phyloP scores from a whole-genome alignment of 2,113 vertebrate species.

The Apteryx mantelli region DNA sequence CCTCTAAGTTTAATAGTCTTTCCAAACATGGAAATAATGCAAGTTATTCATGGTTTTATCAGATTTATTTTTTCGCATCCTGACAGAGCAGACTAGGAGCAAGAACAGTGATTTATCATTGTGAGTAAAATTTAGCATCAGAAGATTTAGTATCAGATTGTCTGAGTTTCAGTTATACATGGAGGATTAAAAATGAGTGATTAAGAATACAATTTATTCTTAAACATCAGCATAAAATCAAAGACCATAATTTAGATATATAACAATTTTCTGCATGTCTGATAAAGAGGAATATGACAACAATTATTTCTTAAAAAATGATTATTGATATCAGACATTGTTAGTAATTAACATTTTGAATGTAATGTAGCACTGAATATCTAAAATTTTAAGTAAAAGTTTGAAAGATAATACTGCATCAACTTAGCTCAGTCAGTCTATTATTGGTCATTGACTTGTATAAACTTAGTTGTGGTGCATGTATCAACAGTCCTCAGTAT shows the following conservation, averaged over 20 bases:
- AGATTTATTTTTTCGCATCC: slow-evolving; percentile 2
- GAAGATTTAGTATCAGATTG: neutral
- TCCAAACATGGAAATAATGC: neutral
- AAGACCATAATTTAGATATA: neutral
- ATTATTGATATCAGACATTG: neutral
- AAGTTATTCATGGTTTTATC: neutral
- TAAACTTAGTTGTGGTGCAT: neutral
- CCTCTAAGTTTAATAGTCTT: neutral
- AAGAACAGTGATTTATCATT: neutral
- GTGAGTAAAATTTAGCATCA: slow-evolving; percentile 8
- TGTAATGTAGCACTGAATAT: neutral
- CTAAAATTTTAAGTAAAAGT: neutral
- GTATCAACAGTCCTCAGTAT: neutral
- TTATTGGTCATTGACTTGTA: neutral
- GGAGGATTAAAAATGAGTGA: neutral
- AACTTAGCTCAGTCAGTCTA: neutral
- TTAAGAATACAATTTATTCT: slow-evolving; percentile 5
- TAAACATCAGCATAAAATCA: neutral
- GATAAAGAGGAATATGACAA: neutral
- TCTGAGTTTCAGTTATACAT: neutral
- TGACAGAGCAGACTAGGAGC: neutral
- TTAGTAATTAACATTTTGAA: neutral
- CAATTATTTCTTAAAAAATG: neutral
- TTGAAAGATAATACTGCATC: neutral
- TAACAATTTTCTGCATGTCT: neutral